Base-by-base conservation (phyloP, 2,113 vertebrate genomes). In the Lophochroa leadbeateri region DNA sequence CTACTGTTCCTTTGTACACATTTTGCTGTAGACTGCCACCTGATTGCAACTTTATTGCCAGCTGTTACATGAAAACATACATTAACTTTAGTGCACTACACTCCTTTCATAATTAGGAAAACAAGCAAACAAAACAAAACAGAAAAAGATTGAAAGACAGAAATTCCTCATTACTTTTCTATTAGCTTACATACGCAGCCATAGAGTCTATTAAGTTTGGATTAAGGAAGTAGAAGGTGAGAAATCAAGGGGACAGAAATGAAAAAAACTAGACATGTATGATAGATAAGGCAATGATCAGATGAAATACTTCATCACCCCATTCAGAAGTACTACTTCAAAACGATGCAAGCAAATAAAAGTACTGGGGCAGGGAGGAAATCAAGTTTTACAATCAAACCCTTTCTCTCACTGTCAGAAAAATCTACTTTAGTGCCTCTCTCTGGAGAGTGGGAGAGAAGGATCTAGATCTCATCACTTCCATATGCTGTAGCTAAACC, bases 331-430 rank as follows among this genome's bases (percentile, higher is more conserved):
- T 68, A 37, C 18, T 41, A 29, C 28, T 61, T 77, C 64, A 88
- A n/a, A 60, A 49, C 7, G n/a, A 53, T 31, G 23, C 3, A 5
- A 68, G 27, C 9, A 90, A 86, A 69, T 58, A 0, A 58, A 58
- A 4, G 6, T 28, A 67, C 8, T 27, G 13, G 11, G 14, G 12
- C 9, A 0, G 7, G 1, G 1, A 4, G 8, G 17, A 27, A 37
- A 29, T 1, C 10, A 71, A 49, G 17, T 15, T 89, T 77, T 46
- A 50, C 20, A 27, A 28, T n/a, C 46, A 85, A 81, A n/a, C 12
- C 25, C 28, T 60, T 82, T 61, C 35, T 46, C 29, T 18, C 29
- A 13, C 25, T 55, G 16, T n/a, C 52, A 86, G 76, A 67, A 77
- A 63, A 77, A 63, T 50, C 35, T 15, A 27, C 16, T 61, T 41